These are phyloP conservation scores for Caenorhabditis uteleia DNA, from an alignment of 2,888 invertebrate genomes.

Conservation along the genomic window DNA sequence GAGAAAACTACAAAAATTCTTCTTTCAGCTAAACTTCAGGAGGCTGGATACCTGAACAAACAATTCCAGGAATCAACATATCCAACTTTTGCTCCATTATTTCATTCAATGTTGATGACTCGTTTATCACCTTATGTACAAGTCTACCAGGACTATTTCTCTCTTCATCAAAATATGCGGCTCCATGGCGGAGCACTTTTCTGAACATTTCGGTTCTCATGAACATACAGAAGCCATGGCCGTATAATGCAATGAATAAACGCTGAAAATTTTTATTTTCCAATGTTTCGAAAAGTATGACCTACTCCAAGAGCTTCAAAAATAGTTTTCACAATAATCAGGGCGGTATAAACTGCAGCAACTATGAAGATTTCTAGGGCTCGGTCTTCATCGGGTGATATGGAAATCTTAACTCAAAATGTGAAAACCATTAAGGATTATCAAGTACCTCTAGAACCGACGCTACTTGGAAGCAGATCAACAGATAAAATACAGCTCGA, in stretches of 20 bases:
- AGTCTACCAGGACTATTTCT: conserved; percentile 59
- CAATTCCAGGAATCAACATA: conserved; percentile 61
- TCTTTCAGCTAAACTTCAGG: not conserved
- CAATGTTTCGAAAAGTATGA: conserved; percentile 1
- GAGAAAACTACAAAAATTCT: conserved; percentile 44
- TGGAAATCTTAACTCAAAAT: conserved; percentile 47
- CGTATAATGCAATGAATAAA: conserved; percentile 62
- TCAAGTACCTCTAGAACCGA: conserved; percentile 59
- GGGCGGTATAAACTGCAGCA: conserved; percentile 60
- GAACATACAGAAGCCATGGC: conserved; percentile 63
- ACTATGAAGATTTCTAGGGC: conserved; percentile 58
- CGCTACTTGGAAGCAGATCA: conserved; percentile 67
- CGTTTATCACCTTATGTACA: conserved; percentile 62
- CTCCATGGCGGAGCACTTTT: conserved; percentile 60
- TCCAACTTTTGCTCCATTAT: conserved; percentile 66
- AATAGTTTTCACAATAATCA: conserved; percentile 67
- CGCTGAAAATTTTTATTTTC: conserved; percentile 36
- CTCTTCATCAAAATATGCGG: conserved; percentile 68
- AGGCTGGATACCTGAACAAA: conserved; percentile 49
- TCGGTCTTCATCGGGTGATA: conserved; percentile 54
- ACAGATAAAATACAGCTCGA: conserved; percentile 61
- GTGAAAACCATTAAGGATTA: not conserved
- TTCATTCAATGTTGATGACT: conserved; percentile 62
- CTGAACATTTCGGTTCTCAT: conserved; percentile 64
- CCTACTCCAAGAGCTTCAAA: conserved; percentile 65